Conservation (phyloP, 2,797 vertebrate species). For the Zenarchopterus dispar region DNA sequence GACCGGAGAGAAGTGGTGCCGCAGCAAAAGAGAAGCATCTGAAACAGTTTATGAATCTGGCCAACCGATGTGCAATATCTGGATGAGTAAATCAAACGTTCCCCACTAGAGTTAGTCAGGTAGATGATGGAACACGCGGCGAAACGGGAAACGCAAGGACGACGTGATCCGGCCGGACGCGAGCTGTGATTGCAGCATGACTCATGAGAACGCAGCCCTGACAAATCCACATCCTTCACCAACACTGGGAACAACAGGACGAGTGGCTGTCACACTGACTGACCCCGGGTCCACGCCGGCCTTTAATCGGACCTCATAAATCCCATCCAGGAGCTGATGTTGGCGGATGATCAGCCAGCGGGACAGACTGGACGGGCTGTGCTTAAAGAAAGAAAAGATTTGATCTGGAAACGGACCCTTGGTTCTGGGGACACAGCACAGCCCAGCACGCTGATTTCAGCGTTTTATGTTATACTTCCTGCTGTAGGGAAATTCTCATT, state of each 20-base stretch:
- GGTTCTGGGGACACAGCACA: too few species aligned
- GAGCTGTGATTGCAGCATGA: constrained; percentile 8
- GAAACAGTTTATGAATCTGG: background rate
- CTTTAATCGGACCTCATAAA: background rate
- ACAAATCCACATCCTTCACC: constrained; percentile 10
- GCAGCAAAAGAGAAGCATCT: background rate
- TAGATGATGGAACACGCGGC: too few species aligned
- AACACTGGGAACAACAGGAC: background rate
- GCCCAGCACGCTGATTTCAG: background rate
- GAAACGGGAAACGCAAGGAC: background rate
- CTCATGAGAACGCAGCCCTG: constrained; percentile 8
- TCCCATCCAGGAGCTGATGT: background rate
- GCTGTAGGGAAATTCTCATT: background rate
- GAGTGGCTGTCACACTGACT: background rate
- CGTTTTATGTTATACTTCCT: constrained; percentile 1
- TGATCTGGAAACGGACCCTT: background rate
- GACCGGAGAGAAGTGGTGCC: background rate
- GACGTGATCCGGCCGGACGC: background rate
- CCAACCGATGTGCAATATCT: too few species aligned
- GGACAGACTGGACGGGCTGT: background rate
- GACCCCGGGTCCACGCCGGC: background rate
- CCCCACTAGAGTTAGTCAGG: too few species aligned
- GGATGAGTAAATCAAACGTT: too few species aligned
- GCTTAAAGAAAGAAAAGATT: constrained; percentile 4
- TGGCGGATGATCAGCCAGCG: background rate